Evolutionary conservation across 2,888 invertebrate genomes (phyloP).

Genomic region (Drosophila setosimentum): DNA sequence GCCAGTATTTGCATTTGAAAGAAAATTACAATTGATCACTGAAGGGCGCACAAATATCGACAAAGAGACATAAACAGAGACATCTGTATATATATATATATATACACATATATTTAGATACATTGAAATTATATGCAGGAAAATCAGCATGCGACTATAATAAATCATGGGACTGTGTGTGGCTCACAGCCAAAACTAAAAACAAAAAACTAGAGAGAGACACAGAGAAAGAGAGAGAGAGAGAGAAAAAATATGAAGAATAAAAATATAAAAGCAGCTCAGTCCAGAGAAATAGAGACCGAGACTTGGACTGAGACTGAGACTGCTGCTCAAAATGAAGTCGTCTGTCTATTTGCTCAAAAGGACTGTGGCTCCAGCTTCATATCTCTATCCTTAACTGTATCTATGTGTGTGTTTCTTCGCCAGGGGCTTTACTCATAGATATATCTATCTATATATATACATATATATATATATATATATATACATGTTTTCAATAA

Average conservation of each 20-base stretch:
- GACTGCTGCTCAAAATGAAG: slow-evolving; percentile 39
- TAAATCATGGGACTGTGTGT: slow-evolving; percentile 70
- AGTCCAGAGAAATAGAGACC: slow-evolving; percentile 15
- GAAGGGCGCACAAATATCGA: slow-evolving; percentile 46
- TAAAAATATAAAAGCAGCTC: slow-evolving; percentile 14
- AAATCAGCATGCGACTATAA: slow-evolving; percentile 80
- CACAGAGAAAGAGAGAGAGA: neutral
- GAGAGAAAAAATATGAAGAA: slow-evolving; percentile 1
- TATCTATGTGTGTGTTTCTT: slow-evolving; percentile 12
- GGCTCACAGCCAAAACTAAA: slow-evolving; percentile 55
- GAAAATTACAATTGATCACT: slow-evolving; percentile 80
- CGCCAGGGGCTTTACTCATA: slow-evolving; percentile 27
- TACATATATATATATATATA: neutral
- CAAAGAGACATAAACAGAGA: slow-evolving; percentile 27
- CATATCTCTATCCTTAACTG: slow-evolving; percentile 10
- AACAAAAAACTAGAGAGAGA: neutral
- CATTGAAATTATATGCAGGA: slow-evolving; percentile 35
- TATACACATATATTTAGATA: slow-evolving; percentile 3
- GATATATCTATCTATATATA: neutral
- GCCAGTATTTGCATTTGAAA: slow-evolving; percentile 76
- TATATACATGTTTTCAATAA: slow-evolving; percentile 66
- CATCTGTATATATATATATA: neutral
- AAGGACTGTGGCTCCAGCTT: slow-evolving; percentile 10
- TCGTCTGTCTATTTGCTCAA: slow-evolving; percentile 44
- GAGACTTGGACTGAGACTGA: neutral